phyloP scores from a whole-genome alignment of 1,140 invertebrate genomes.

The Luehdorfia chinensis region DNA sequence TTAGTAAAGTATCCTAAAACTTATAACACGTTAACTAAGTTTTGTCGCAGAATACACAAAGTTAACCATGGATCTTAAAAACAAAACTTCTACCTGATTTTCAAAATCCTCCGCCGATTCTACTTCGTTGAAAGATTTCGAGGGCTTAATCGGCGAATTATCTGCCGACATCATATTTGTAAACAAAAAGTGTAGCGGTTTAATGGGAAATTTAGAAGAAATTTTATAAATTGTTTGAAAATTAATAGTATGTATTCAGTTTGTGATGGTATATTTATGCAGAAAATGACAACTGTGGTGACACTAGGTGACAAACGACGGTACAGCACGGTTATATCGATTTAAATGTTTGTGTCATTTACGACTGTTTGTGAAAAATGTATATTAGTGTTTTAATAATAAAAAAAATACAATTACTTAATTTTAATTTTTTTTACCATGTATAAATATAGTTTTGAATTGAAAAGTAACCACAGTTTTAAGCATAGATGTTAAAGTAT shows the following conservation, averaged over 20 bases:
- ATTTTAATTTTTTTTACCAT: too few relatives aligned
- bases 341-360: too few relatives aligned
- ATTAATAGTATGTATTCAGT: neutral
- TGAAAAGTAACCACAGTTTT: too few relatives aligned
- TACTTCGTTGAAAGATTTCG: slow-evolving; percentile 44
- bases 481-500: too few relatives aligned
- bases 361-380: too few relatives aligned
- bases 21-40: slow-evolving; percentile 37
- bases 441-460: too few relatives aligned
- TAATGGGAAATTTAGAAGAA: slow-evolving; percentile 1
- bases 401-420: too few relatives aligned
- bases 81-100: slow-evolving; percentile 48
- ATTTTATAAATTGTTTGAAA: slow-evolving; percentile 9
- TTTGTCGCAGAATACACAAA: slow-evolving; percentile 38
- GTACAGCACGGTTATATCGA: neutral
- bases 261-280: neutral
- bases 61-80: slow-evolving; percentile 21
- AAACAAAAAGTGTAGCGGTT: neutral
- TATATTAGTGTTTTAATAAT: too few relatives aligned
- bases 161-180: slow-evolving; percentile 56
- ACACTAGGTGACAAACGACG: slow-evolving; percentile 1
- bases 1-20: slow-evolving; percentile 83
- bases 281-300: slow-evolving; percentile 7
- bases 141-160: slow-evolving; percentile 55
- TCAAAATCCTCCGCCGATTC: slow-evolving; percentile 58